Evolutionary conservation across 2,113 vertebrate genomes (phyloP).

Genomic region (Setophaga petechia): DNA sequence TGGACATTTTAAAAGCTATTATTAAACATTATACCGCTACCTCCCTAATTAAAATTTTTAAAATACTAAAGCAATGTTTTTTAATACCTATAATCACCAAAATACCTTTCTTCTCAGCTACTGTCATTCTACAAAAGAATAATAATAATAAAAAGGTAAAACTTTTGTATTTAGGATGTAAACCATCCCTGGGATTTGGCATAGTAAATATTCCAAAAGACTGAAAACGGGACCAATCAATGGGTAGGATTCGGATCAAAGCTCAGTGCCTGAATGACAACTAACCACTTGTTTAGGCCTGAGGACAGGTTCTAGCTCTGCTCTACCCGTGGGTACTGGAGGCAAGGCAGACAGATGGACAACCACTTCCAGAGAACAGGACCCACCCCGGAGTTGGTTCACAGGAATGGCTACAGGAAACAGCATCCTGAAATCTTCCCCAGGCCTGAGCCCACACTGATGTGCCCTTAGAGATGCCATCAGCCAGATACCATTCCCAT

Average conservation of each 20-base stretch:
- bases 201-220: neutral
- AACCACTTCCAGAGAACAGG: neutral
- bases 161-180: neutral
- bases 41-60: neutral
- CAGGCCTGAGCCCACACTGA: neutral
- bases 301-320: neutral
- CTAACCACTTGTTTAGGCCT: accelerated
- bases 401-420: neutral
- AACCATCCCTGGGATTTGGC: neutral
- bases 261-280: neutral
- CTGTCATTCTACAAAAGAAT: neutral
- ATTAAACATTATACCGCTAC: neutral
- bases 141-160: neutral
- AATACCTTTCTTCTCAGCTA: neutral
- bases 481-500: accelerated
- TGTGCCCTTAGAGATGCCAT: accelerated
- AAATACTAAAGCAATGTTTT: neutral
- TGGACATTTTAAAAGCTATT: neutral
- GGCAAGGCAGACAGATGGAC: neutral
- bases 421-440: neutral
- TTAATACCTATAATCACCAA: neutral
- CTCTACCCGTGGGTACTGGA: neutral
- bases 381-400: neutral
- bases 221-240: accelerated
- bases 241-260: neutral